phyloP scores from a whole-genome alignment of 2,797 vertebrate species.

The Molossus molossus region DNA sequence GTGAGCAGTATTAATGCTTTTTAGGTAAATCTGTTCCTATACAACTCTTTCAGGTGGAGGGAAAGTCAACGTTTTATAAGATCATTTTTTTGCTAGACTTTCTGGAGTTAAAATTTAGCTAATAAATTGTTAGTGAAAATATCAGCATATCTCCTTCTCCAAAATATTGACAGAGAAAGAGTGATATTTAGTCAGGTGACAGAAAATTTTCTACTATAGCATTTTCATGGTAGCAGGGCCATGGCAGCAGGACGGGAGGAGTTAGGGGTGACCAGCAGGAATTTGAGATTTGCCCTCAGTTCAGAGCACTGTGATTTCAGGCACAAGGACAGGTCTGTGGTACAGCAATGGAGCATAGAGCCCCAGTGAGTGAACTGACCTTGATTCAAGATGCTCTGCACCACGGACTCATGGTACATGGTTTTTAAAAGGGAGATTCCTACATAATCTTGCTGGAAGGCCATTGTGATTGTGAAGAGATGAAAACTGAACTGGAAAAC shows the following conservation, averaged over 20 bases:
- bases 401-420: background rate
- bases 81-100: background rate
- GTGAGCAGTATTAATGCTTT: slow-evolving; percentile 39
- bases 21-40: background rate
- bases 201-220: background rate
- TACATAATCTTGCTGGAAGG: background rate
- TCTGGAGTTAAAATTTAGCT: slow-evolving; percentile 5
- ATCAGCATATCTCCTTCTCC: background rate
- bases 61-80: slow-evolving; percentile 10
- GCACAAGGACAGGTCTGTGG: background rate
- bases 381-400: slow-evolving; percentile 34
- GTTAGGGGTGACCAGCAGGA: background rate
- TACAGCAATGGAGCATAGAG: slow-evolving; percentile 30
- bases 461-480: background rate
- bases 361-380: background rate
- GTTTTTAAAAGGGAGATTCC: background rate
- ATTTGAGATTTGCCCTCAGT: slow-evolving; percentile 28
- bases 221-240: slow-evolving; percentile 34
- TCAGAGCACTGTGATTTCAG: slow-evolving; percentile 13
- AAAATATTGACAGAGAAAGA: slow-evolving; percentile 54
- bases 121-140: slow-evolving; percentile 50
- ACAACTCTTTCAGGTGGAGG: background rate
- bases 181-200: slow-evolving; percentile 9
- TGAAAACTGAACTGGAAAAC: background rate
- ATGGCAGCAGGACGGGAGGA: background rate